Base-by-base conservation (phyloP, 2,113 vertebrate species). In the Motacilla alba region DNA sequence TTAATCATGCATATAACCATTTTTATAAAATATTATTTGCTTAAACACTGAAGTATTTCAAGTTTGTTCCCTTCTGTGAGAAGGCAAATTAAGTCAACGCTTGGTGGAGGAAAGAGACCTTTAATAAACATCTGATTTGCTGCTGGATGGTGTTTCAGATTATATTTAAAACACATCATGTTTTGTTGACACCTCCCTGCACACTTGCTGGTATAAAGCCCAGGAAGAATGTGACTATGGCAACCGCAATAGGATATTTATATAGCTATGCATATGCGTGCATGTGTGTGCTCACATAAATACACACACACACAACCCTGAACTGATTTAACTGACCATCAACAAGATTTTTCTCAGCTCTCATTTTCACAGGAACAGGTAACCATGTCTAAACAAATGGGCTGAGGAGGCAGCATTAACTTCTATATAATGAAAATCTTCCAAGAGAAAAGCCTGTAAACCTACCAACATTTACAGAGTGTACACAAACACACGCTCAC, bases 141-240 rank as follows among this genome's bases (percentile, higher is more conserved):
- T 93, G 91, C 92, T 96, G 93, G 91, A 87, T 89, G 62, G 63
- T 78, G 94, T 79, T 95, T 95, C 79, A 81, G 84, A 83, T 94
- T 92, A 90, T 92, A 94, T 92, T 92, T 97, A 91, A 97, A 96
- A 97, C 87, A 94, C 89, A 96, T 91, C 93, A 93, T 95, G 84
- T 95, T 97, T 96, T 96, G 87, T 86, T 95, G 93, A 97, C 92
- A 97, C 94, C 93, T 96, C 89, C 91, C 87, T 94, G 94, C 77
- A 96, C 84, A 89, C 94, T 87, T 87, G 87, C 94, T 88, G 80
- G 77, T 94, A 91, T 52, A 91, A 96, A 94, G 89, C 96, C 95
- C 91, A 92, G 94, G 8, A 12, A 87, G 81, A 95, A 85, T 82
- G 97, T 97, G 96, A 90, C 97, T 97, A 97, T 97, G 97, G 97